Percentiles rank a stretch among this genome's conserved stretches.
phyloP scores from a whole-genome alignment of 2,113 vertebrate genomes.

The Serinus canaria region DNA sequence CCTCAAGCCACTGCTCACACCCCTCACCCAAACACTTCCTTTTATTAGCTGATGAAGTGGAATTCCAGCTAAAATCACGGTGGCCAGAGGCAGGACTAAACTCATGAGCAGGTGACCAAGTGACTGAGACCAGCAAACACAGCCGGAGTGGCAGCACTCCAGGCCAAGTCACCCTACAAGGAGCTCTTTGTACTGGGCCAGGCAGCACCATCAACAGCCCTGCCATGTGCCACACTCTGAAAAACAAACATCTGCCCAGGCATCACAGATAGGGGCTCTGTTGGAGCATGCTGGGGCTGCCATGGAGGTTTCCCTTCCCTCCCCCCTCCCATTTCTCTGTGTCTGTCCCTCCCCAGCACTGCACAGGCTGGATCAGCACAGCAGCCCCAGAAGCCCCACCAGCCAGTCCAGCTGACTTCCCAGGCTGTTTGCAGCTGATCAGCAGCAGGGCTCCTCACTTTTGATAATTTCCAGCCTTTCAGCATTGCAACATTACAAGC shows the following conservation, averaged over 20 bases:
- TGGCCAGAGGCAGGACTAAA: background rate
- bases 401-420: background rate
- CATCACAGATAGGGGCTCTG: background rate
- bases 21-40: background rate
- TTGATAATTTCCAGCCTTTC: background rate
- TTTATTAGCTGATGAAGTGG: background rate
- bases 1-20: background rate
- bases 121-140: background rate
- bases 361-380: accelerated
- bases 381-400: too few relatives aligned
- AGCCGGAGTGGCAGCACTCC: background rate
- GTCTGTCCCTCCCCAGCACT: accelerated
- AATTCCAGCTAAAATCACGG: background rate
- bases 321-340: background rate
- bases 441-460: background rate
- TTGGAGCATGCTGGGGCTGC: background rate
- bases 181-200: background rate
- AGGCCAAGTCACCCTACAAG: background rate
- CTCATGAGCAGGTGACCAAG: background rate
- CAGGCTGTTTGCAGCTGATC: accelerated
- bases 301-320: background rate
- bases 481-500: background rate
- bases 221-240: accelerated
- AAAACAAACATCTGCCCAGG: background rate
- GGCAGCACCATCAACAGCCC: background rate